Evolutionary conservation across 2,797 vertebrate species (phyloP).

Genomic region (Malacoctenus gilli): DNA sequence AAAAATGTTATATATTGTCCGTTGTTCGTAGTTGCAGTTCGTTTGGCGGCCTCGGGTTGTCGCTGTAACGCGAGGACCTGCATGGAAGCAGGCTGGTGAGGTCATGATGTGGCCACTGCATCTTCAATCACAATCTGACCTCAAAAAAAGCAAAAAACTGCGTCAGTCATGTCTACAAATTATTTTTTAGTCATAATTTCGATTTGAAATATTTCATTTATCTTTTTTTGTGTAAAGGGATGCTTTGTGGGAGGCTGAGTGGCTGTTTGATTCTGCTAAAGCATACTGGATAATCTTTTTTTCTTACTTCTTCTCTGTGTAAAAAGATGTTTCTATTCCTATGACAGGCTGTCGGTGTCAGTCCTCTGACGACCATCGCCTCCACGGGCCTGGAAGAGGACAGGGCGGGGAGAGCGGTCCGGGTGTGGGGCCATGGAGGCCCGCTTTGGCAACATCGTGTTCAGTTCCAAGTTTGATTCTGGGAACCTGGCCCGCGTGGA

Average conservation of each 20-base stretch:
- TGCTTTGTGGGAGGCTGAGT: no score
- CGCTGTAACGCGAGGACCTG: constrained; percentile 51
- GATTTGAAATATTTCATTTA: no score
- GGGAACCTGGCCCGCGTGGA: constrained; percentile 93
- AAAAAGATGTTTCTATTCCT: not conserved
- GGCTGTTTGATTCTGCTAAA: no score
- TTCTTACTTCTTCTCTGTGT: no score
- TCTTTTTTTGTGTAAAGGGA: no score
- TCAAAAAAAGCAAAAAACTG: no score
- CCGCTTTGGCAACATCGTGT: constrained; percentile 90
- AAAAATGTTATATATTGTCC: not conserved
- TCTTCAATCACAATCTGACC: no score
- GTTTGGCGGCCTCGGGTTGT: constrained; percentile 23
- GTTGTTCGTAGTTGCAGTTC: constrained; percentile 27
- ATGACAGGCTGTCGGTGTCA: constrained; percentile 31
- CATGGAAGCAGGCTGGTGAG: not conserved
- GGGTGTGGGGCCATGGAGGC: constrained; percentile 94
- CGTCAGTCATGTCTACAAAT: not conserved
- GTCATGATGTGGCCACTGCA: no score
- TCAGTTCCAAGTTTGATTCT: constrained; percentile 96
- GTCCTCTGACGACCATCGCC: constrained; percentile 23
- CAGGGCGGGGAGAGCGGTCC: no score
- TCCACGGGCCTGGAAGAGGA: no score
- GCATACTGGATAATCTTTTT: no score
- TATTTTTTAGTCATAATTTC: no score